Conservation (phyloP, 1,140 invertebrate genomes). For the Cotesia typhae region DNA sequence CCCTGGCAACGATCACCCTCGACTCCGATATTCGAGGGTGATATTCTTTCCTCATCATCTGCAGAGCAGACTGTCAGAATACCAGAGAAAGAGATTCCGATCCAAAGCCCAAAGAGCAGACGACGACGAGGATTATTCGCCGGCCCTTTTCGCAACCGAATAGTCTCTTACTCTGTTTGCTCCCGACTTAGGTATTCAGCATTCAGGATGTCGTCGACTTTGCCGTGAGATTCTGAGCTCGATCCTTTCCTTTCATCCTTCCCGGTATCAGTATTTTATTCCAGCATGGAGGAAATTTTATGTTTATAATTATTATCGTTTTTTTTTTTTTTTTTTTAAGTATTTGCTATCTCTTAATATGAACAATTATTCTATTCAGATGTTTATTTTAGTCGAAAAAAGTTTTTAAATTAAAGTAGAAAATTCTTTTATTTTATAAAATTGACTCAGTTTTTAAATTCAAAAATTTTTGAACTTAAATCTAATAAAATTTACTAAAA, state of each 20-base stretch:
- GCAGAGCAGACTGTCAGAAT: neutral
- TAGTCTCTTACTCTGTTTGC: slow-evolving; percentile 9
- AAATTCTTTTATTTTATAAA: too few species aligned
- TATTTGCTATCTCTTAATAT: too few species aligned
- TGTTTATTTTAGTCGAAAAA: too few species aligned
- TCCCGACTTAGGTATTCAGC: slow-evolving; percentile 13
- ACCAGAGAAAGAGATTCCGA: neutral
- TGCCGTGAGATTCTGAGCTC: slow-evolving; percentile 37
- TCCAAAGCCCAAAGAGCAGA: neutral
- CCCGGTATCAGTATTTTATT: neutral
- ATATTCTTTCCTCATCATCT: neutral
- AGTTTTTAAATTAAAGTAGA: too few species aligned
- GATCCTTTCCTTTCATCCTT: slow-evolving; percentile 23
- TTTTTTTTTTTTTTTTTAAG: too few species aligned
- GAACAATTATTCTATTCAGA: too few species aligned
- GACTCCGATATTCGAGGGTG: neutral
- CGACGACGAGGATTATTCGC: neutral
- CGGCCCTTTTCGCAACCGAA: neutral
- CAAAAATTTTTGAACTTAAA: too few species aligned
- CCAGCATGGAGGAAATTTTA: too few species aligned
- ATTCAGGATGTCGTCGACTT: slow-evolving; percentile 30
- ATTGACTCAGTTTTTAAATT: too few species aligned
- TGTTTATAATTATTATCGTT: too few species aligned
- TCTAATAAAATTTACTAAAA: too few species aligned
- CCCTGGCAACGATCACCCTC: too few species aligned